Conservation (phyloP, 2,113 vertebrate genomes). For the Stercorarius parasiticus region DNA sequence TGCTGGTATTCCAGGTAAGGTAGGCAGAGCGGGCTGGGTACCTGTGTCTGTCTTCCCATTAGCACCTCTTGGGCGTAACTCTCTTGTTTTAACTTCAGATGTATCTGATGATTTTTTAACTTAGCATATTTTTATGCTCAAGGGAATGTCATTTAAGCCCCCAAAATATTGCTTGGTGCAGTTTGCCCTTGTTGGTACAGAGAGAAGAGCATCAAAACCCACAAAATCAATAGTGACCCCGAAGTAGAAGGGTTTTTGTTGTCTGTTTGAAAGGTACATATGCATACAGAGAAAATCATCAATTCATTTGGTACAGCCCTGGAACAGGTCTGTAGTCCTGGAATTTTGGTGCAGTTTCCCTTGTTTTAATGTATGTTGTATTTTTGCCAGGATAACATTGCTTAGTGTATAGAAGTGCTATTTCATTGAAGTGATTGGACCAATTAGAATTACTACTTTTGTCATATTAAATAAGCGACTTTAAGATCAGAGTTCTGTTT, state of each 20-base stretch:
- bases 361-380: neutral
- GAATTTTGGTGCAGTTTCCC: neutral
- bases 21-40: fast-evolving
- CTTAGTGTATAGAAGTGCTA: neutral
- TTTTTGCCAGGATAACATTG: neutral
- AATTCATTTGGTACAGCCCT: neutral
- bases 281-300: neutral
- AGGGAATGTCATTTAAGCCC: neutral
- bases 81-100: neutral
- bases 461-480: neutral
- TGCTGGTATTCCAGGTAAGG: conserved; percentile 94
- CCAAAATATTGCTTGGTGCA: neutral
- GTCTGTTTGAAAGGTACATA: neutral
- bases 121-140: neutral
- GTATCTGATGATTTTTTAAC: neutral
- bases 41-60: neutral
- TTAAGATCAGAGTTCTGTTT: neutral
- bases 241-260: neutral
- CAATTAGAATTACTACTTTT: neutral
- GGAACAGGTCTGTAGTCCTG: neutral
- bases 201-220: neutral
- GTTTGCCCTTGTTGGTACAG: neutral
- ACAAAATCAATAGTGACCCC: neutral
- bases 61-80: neutral
- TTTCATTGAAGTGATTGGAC: neutral